A percentile compares a stretch with the other conserved stretches of the same genome.
phyloP scores from a whole-genome alignment of 2,113 vertebrate species.

The Brachyhypopomus gauderio region DNA sequence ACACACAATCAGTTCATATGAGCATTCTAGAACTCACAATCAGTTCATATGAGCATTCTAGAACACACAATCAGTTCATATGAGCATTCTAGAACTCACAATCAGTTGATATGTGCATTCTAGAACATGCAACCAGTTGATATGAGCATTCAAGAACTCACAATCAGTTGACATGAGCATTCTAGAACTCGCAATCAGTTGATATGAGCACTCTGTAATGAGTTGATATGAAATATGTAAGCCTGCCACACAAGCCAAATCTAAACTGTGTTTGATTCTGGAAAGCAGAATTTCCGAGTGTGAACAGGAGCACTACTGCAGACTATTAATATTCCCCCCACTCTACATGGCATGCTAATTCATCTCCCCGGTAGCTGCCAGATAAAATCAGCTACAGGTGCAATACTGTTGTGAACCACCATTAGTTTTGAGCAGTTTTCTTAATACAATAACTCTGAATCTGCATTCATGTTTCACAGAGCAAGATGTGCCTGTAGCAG shows the following conservation, averaged over 20 bases:
- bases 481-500: constrained; percentile 52
- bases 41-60: not conserved
- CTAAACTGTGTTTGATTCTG: not conserved
- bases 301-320: constrained; percentile 3
- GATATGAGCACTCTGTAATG: not conserved
- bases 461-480: constrained; percentile 45
- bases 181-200: no score
- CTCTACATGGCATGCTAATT: constrained; percentile 32
- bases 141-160: not conserved
- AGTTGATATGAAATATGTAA: not conserved
- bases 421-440: constrained; percentile 46
- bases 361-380: constrained; percentile 47
- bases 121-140: no score
- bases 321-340: constrained; percentile 27
- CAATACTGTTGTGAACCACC: constrained; percentile 19
- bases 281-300: not conserved
- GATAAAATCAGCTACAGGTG: constrained; percentile 47
- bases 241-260: not conserved
- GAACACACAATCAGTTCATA: no score
- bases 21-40: not conserved
- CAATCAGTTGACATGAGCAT: not conserved
- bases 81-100: not conserved
- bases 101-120: not conserved
- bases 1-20: no score
- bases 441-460: constrained; percentile 45